These are phyloP conservation scores for Drosophila kokeensis DNA, from an alignment of 2,888 invertebrate species.

Conservation along the genomic window DNA sequence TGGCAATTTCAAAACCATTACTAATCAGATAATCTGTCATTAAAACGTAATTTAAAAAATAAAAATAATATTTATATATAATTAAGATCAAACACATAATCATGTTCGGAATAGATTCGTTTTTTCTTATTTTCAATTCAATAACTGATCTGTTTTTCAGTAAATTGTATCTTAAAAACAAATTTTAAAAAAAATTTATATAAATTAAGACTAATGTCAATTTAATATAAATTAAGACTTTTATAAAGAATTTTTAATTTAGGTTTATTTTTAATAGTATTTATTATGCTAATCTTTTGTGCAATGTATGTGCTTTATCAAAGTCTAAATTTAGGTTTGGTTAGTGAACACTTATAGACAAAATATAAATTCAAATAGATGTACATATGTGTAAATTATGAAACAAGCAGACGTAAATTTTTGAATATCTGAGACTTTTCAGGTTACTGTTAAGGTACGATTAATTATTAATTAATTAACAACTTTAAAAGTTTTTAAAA, in stretches of 20 bases:
- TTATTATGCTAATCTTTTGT: background rate
- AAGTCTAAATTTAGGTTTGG: background rate
- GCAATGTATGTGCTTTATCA: background rate
- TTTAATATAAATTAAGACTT: background rate
- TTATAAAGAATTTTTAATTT: background rate
- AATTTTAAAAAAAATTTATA: background rate
- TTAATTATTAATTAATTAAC: background rate
- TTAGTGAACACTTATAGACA: background rate
- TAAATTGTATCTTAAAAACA: background rate
- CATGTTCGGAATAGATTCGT: background rate
- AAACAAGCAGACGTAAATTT: background rate
- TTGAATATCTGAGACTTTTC: background rate
- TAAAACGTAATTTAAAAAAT: no score
- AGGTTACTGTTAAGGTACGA: background rate
- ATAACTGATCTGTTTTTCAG: background rate
- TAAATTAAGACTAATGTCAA: background rate
- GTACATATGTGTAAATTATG: background rate
- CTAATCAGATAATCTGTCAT: background rate
- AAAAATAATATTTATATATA: background rate
- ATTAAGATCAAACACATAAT: background rate
- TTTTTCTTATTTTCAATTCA: background rate
- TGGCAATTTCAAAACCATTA: background rate
- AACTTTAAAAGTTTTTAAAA: background rate
- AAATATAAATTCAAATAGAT: background rate
- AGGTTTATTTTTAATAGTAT: background rate